These are phyloP conservation scores for Protosalanx chinensis DNA, from an alignment of 2,797 vertebrate species.

Conservation along the genomic window DNA sequence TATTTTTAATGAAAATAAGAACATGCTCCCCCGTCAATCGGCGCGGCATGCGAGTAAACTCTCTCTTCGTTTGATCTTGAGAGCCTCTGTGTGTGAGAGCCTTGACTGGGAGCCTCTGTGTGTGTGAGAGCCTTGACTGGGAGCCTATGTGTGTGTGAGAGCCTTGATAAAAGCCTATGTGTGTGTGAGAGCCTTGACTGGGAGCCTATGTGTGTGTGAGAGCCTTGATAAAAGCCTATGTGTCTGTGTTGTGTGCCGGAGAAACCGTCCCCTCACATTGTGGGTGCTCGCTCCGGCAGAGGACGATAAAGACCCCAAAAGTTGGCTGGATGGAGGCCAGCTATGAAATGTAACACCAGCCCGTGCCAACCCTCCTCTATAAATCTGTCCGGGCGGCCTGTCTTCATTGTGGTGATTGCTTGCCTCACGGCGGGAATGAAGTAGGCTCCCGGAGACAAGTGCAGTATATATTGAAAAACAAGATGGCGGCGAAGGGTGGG, in stretches of 20 bases:
- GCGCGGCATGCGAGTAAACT: too few relatives aligned
- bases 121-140: too few relatives aligned
- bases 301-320: constrained; percentile 36
- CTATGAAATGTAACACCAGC: constrained; percentile 41
- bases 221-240: background rate
- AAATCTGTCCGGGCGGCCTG: constrained; percentile 24
- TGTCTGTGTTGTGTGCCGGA: constrained; percentile 34
- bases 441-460: background rate
- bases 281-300: constrained; percentile 17
- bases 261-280: constrained; percentile 18
- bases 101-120: too few relatives aligned
- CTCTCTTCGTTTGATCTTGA: background rate
- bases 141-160: too few relatives aligned
- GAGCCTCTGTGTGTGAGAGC: background rate
- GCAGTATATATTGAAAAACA: constrained; percentile 12
- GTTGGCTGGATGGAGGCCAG: constrained; percentile 38
- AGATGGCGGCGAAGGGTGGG: background rate
- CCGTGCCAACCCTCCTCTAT: constrained; percentile 30
- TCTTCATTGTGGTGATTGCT: constrained; percentile 20
- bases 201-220: background rate
- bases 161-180: background rate
- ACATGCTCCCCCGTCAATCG: too few relatives aligned
- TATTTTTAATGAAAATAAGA: too few relatives aligned
- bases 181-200: background rate
- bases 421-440: background rate